Evolutionary conservation across 1,140 invertebrate species (phyloP).

Genomic region (Holotrichia oblita): DNA sequence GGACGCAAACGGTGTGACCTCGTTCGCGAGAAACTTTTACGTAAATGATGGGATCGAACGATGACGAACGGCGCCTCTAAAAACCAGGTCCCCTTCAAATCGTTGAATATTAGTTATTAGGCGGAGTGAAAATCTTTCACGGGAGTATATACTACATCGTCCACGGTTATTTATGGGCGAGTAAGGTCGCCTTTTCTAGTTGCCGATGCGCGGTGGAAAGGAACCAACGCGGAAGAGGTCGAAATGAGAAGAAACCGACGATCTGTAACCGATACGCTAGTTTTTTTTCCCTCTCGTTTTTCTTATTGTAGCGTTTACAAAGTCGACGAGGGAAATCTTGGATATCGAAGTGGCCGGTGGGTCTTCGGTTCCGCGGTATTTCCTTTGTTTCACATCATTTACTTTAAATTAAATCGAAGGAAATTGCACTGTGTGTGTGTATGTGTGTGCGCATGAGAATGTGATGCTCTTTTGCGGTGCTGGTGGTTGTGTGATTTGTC

Average conservation of each 20-base stretch:
- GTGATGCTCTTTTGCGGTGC: too few species aligned
- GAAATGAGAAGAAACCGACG: conserved; percentile 16
- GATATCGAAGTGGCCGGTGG: neutral
- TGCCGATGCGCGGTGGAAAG: neutral
- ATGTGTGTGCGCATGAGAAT: too few species aligned
- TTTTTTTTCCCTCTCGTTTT: neutral
- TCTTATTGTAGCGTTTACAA: neutral
- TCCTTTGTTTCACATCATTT: conserved; percentile 7
- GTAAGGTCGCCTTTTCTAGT: neutral
- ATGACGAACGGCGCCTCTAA: neutral
- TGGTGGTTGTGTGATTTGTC: too few species aligned
- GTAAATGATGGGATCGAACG: conserved; percentile 1
- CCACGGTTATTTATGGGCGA: neutral
- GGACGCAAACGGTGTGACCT: neutral
- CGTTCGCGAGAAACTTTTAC: neutral
- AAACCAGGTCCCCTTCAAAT: neutral
- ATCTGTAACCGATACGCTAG: neutral
- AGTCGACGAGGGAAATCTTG: neutral
- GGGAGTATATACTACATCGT: neutral
- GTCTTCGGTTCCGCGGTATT: neutral
- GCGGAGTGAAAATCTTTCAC: conserved; percentile 6
- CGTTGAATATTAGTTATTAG: conserved; percentile 14
- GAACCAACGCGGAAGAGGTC: neutral
- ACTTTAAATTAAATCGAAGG: conserved; percentile 6
- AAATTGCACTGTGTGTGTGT: neutral